Evolutionary conservation across 2,113 vertebrate species (phyloP), one percentile per base, ranked within the genome.

Genomic region (Elanoides forficatus): DNA sequence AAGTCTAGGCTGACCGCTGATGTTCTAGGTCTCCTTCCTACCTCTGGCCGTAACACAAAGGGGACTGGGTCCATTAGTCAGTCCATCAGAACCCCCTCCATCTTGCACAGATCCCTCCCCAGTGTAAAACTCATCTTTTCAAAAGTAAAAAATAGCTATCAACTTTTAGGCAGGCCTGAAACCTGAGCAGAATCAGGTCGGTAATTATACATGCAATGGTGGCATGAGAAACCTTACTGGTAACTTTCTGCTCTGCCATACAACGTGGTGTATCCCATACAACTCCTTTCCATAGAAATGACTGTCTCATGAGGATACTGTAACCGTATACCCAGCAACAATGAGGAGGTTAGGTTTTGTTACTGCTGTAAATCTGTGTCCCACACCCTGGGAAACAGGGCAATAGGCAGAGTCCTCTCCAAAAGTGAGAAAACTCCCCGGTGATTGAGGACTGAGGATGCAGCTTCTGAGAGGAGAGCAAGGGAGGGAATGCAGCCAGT

Each of bases 131-230:
- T 12, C 50, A 42, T 45, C 15, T 81, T 74, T 95, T 80, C 75
- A 81, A 83, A 96, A 97, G 71, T 78, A 68, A 96, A 85, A 95
- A 85, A 76, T 43, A 93, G 38, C 72, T 92, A 91, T 67, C 21
- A 43, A 7, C 60, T 85, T 88, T 15, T 62, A 88, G 94, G 74
- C 86, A 95, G 94, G 90, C 68, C 15, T 59, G 90, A 96, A 96
- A 96, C 81, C 87, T 89, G 87, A 97, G 90, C 85, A 60, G 84
- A 97, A 59, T 21, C 10, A 7, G 25, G 32, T 55, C 20, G 6
- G 56, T 42, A 50, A 17, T 9, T 65, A 21, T 13, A 15, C 0
- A 2, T 8, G 4, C 43, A 52, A 27, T 27, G 15, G 23, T 38
- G 7, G 43, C 11, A 10, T 19, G 34, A 83, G 74, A 81, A 68